Evolutionary conservation across 2,797 vertebrate genomes (phyloP), one percentile per base, ranked within the genome.

Genomic region (Hoplostethus atlanticus): DNA sequence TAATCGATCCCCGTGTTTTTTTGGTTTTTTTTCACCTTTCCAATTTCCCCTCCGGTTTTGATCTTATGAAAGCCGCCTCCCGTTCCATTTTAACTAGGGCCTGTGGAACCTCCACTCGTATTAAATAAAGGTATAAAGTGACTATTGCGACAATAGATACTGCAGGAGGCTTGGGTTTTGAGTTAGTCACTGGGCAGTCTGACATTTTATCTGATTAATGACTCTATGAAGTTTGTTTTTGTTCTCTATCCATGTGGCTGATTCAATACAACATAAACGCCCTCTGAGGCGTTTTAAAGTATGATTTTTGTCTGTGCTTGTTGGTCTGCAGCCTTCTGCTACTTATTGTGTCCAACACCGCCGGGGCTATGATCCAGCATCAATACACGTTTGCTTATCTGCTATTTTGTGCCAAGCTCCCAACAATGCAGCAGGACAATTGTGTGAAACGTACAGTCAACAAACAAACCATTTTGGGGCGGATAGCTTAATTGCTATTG

Each of bases 401-500:
- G 65, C 67, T 68, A 15, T 81, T 85, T 83, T 81, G 68, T 76
- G 58, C 77, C 63, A 64, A 64, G 66, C 75, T 76, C 21, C 54
- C 64, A 59, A 89, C 74, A 85, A 84, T 70, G 74, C 72, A 44
- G 58, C 54, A 67, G 28, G 80, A 71, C 72, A 69, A 52, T 76
- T 58, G 48, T 17, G 56, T 48, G 48, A 71, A 77, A 81, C 12
- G 15, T 68, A 61, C 58, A 54, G 74, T 61, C 71, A 75, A 76
- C 85, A 85, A 86, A 82, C 65, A 85, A 79, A 77, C 38, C 54
- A 36, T 76, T 79, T 75, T 73, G 21, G 44, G 55, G 6, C 3
- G 3, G 68, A 70, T 31, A 48, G 50, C 76, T 85, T 90, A 88
- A 91, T 92, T 84, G 73, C 83, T 66, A 88, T 84, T 51, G 84